Evolutionary conservation across 35 echinoderm and acorn worm genomes (phyloP), one percentile per base, ranked within the genome.

Genomic region (Ophiothrix spiculata): DNA sequence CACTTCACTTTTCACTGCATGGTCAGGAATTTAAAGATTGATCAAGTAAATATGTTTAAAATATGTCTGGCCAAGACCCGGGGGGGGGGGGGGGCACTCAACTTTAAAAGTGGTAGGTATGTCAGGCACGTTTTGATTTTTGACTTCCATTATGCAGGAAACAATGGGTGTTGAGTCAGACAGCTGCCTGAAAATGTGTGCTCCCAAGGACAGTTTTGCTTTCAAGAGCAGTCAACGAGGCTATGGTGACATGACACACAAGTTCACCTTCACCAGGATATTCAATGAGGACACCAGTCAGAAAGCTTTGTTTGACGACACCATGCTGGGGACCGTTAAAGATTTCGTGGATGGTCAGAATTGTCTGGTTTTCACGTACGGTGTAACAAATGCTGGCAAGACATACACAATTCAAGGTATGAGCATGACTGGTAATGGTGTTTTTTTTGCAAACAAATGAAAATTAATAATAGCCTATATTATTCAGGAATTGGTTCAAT

Each of bases 321-420:
- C 96, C 10, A 99, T 99, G 91, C 79, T 99, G 38, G 81, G 75
- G 0, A 89, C 92, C 1, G 96, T 99, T 4, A 99, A 94, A 33
- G 92, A 93, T 77, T 91, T 94, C 39, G 88, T 94, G 11, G 96
- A 94, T 77, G 96, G 96, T 2, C 96, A 99, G 35, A 99, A 99
- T 83, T 94, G 89, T 42, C 80, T 99, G 38, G 86, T 99, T 0
- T 99, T 99, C 64, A 99, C 96, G 0, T 94, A 99, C 39, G 96
- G 96, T 15, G 96, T 99, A 17, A 99, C 96, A 39, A 99, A 99
- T 84, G 96, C 96, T 56, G 96, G 96, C n/a, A 99, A 99, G 73
- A 99, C 91, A 17, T 91, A 99, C 83, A 99, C 96, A 17, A 99
- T 99, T 73, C 96, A 99, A 89, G 96, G 96, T 94, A 86, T 39